phyloP scores from a whole-genome alignment of 23 tunicate genomes.

The Halocynthia roretzi region DNA sequence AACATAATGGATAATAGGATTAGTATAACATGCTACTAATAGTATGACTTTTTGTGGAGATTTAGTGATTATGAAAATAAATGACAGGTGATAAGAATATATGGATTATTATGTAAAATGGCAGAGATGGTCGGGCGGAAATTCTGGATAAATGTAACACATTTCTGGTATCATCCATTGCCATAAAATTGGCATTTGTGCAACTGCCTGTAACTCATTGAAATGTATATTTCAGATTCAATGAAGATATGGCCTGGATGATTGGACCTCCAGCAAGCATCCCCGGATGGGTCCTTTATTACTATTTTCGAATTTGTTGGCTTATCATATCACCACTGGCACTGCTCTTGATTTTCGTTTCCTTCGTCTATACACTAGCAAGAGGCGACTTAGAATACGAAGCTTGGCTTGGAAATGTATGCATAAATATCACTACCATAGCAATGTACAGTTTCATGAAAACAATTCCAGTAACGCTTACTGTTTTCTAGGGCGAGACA shows the following conservation, averaged over 20 bases:
- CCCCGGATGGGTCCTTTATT: constrained; percentile 56
- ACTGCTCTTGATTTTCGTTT: constrained; percentile 66
- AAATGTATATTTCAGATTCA: constrained; percentile 33
- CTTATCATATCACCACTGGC: constrained; percentile 74
- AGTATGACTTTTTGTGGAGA: too few relatives aligned
- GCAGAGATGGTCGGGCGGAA: too few relatives aligned
- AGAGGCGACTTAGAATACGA: constrained; percentile 33
- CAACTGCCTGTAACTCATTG: not conserved
- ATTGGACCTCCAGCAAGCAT: constrained; percentile 76
- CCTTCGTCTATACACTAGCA: constrained; percentile 60
- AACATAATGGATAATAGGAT: too few relatives aligned
- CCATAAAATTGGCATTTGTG: not conserved
- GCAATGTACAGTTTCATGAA: not conserved
- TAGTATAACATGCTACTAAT: too few relatives aligned
- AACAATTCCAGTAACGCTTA: not conserved
- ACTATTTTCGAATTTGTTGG: constrained; percentile 92
- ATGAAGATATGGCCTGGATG: constrained; percentile 81
- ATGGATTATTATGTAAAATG: too few relatives aligned
- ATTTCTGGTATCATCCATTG: too few relatives aligned
- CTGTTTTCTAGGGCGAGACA: constrained; percentile 39
- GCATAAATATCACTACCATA: not conserved
- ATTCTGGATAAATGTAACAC: too few relatives aligned
- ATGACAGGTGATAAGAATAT: too few relatives aligned
- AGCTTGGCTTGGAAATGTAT: constrained; percentile 56
- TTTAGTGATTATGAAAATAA: too few relatives aligned